A percentile compares a stretch with the other conserved stretches of the same genome.
Evolutionary conservation across 2,797 vertebrate genomes (phyloP).

Genomic region (Pangasius krempfi): DNA sequence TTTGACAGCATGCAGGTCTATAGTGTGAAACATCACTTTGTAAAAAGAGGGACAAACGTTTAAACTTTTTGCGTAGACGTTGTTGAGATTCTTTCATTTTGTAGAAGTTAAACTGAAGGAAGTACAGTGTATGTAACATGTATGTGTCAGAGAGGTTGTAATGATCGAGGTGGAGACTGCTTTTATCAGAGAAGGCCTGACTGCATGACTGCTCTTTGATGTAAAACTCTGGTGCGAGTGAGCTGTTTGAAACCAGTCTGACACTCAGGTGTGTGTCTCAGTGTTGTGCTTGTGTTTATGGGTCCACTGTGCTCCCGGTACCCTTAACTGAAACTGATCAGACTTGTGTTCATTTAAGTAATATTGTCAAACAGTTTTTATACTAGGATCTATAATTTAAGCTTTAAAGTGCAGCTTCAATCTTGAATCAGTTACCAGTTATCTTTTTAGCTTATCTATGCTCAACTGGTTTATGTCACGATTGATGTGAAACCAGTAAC

Average conservation of each 20-base stretch:
- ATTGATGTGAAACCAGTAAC: not conserved
- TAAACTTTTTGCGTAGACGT: not conserved
- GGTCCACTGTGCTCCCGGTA: not conserved
- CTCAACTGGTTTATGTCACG: not conserved
- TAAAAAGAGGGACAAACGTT: not conserved
- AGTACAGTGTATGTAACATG: conserved; percentile 11
- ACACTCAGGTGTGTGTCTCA: conserved; percentile 25
- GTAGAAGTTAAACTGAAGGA: not conserved
- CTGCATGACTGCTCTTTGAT: conserved; percentile 70
- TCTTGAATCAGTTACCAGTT: not conserved
- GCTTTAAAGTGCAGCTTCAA: not conserved
- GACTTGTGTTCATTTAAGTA: not conserved
- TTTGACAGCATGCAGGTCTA: not conserved
- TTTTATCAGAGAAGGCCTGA: conserved; percentile 67
- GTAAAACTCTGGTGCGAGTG: conserved; percentile 61
- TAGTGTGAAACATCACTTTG: not conserved
- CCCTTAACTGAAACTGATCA: not conserved
- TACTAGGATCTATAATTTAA: not conserved
- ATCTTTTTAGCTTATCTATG: not conserved
- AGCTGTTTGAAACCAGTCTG: conserved; percentile 37
- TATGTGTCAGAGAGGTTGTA: conserved; percentile 64
- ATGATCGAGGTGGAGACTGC: conserved; percentile 67
- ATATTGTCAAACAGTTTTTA: not conserved
- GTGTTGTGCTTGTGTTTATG: conserved; percentile 16
- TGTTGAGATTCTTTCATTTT: not conserved